Evolutionary conservation across 2,113 vertebrate species (phyloP), one percentile per base, ranked within the genome.

Genomic region (Datnioides undecimradiatus): DNA sequence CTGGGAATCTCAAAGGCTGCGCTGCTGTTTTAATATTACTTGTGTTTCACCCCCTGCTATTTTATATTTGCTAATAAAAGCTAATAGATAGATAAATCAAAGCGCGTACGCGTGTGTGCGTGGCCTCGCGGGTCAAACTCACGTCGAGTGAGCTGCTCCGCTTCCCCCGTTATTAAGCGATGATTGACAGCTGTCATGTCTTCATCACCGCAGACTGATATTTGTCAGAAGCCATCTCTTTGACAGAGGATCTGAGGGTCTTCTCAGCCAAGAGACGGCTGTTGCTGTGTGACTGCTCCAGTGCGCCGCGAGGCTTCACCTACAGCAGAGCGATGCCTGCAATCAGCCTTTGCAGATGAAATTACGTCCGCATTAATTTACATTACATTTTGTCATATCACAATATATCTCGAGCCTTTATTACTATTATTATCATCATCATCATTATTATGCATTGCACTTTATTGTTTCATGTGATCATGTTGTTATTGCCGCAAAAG

Each of bases 111-210:
- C n/a, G n/a, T n/a, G n/a, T n/a, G n/a, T n/a, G n/a, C n/a, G n/a
- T n/a, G 84, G 72, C 73, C 76, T 82, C 45, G 17, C 78, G 45
- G 82, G 81, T 88, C 85, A 84, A 84, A 88, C 62, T 59, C 83
- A 25, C 74, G 29, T 58, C 45, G 36, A n/a, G n/a, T n/a, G n/a
- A 81, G 88, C 87, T 57, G 84, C 79, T 88, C 83, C 71, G 73
- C 87, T 85, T 89, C n/a, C n/a, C n/a, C n/a, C n/a, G n/a, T n/a
- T 86, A 84, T 83, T 84, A 87, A 60, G 71, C 54, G 76, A 82
- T 93, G 94, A 94, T 58, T n/a, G n/a, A n/a, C n/a, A 94, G 93
- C 93, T 95, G 93, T 93, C 94, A 93, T 91, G 91, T 94, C 87
- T 77, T 87, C 84, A 64, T 87, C 80, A 80, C 83, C 73, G 79